Base-by-base conservation (phyloP, 2,797 vertebrate species). In the Okamejei kenojei region DNA sequence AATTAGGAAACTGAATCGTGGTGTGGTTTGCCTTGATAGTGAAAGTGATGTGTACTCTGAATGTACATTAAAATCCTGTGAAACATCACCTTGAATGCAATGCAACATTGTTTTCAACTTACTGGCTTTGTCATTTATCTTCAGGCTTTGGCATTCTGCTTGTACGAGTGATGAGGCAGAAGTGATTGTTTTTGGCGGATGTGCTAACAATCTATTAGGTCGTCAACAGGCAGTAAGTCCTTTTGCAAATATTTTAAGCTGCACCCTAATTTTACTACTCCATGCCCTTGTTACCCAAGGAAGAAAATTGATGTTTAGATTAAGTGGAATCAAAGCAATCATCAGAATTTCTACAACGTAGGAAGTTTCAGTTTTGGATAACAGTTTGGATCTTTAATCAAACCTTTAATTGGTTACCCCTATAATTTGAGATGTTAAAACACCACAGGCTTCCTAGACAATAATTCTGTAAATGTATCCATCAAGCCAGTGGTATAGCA, bases 151-250 rank as follows among this genome's bases (percentile, higher is more conserved):
- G 99, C 99, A 99, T 94, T 98, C 99, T 0, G 98, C 99, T 0
- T 98, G 98, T 93, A 95, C 97, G 0, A 98, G 98, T 17, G 96
- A 97, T 10, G 98, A 99, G 93, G 99, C 98, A n/a, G 98, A 99
- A 95, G 98, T 99, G 90, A 97, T 99, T 94, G 97, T 99, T 94
- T 99, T 99, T 2, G 98, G 99, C 93, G 99, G 99, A 23, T 99
- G 99, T 93, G 98, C 98, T 94, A 99, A 99, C 96, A 98, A 99
- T 95, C 95, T 99, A 1, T 96, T 99, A 68, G 97, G 98, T 93
- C 97, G 98, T 71, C 97, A 98, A 5, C 97, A 96, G 97, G 98
- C 98, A 80, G 99, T 99, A 95, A 98, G 98, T 95, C 6, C 32
- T 13, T 32, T 93, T 32, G 88, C 90, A 93, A 79, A 9, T 19